Percentiles rank a stretch among this genome's conserved stretches.
Evolutionary conservation across 2,113 vertebrate genomes (phyloP).

Genomic region (Okapia johnstoni): DNA sequence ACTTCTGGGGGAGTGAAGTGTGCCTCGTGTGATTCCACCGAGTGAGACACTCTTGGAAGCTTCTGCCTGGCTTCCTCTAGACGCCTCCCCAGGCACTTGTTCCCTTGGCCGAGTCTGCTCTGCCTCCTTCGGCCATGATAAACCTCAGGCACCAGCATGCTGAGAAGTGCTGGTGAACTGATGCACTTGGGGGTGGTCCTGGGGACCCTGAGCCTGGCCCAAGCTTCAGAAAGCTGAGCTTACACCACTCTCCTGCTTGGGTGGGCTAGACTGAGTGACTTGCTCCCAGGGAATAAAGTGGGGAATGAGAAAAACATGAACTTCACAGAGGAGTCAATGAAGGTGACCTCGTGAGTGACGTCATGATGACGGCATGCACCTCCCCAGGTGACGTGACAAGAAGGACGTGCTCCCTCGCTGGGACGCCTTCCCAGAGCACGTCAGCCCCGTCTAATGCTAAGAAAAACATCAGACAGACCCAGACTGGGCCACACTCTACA

Average conservation of each 20-base stretch:
- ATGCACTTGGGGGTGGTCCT: neutral
- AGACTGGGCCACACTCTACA: neutral
- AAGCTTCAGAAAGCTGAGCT: neutral
- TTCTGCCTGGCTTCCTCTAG: neutral
- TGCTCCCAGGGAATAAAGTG: neutral
- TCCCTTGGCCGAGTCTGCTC: neutral
- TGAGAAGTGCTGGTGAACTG: neutral
- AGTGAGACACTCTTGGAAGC: neutral
- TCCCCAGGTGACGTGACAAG: neutral
- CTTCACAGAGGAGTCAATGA: neutral
- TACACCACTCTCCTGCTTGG: neutral
- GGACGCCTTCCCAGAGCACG: neutral
- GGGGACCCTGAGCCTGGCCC: too few species aligned
- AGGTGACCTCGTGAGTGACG: neutral
- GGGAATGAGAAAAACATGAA: neutral
- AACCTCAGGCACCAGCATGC: neutral
- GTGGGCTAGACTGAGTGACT: neutral
- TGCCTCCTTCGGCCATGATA: neutral
- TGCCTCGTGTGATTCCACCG: neutral
- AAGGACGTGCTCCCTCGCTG: neutral
- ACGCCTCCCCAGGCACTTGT: neutral
- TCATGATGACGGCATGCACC: neutral
- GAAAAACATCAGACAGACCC: neutral
- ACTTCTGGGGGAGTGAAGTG: neutral
- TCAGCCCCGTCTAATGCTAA: neutral